Conservation (phyloP, 2,888 invertebrate genomes). For the Tenthredo distinguenda region DNA sequence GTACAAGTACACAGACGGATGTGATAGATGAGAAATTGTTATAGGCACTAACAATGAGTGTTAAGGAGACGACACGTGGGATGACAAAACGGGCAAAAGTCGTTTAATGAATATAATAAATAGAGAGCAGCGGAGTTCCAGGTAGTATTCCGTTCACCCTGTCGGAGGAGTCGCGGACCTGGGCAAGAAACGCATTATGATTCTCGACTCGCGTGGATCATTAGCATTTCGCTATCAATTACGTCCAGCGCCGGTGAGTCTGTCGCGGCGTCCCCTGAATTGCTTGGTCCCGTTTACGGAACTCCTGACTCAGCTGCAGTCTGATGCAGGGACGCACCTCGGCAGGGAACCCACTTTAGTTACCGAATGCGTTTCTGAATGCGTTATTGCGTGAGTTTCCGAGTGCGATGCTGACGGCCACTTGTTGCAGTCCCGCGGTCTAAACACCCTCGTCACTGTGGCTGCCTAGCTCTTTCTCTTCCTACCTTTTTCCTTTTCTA, state of each 20-base stretch:
- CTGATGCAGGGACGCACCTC: conserved; percentile 40
- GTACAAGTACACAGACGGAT: not conserved
- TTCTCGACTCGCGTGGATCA: conserved; percentile 74
- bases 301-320: conserved; percentile 22
- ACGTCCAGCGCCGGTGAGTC: conserved; percentile 67
- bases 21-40: conserved; percentile 1
- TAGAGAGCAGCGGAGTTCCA: conserved; percentile 32
- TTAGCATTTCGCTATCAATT: conserved; percentile 77
- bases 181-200: conserved; percentile 73
- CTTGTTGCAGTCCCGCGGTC: conserved; percentile 71
- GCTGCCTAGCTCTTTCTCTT: conserved; percentile 44
- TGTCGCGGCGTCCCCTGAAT: conserved; percentile 54
- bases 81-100: conserved; percentile 46
- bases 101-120: conserved; percentile 48
- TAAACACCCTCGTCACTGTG: conserved; percentile 66
- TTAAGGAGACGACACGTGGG: conserved; percentile 29
- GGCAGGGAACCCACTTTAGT: conserved; percentile 15
- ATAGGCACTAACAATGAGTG: conserved; percentile 13
- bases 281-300: conserved; percentile 48
- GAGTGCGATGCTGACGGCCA: conserved; percentile 66
- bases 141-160: conserved; percentile 34
- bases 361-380: not conserved
- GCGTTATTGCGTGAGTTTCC: conserved; percentile 35
- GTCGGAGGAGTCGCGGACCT: conserved; percentile 11
- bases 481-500: conserved; percentile 36